Evolutionary conservation across 2,113 vertebrate genomes (phyloP).

Genomic region (Xiphophorus couchianus): DNA sequence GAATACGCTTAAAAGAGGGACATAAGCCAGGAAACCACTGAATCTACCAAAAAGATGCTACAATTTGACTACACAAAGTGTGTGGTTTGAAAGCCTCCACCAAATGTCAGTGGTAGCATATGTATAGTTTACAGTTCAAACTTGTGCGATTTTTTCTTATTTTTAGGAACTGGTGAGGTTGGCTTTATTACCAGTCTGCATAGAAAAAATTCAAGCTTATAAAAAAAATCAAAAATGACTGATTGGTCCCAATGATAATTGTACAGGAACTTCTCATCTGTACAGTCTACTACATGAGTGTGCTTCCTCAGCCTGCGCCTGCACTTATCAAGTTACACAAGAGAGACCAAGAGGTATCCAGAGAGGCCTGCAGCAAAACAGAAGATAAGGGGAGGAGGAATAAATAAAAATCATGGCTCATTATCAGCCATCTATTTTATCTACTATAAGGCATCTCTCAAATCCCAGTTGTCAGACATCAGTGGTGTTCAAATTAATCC

Average conservation of each 20-base stretch:
- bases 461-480: constrained; percentile 80
- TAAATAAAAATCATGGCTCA: constrained; percentile 56
- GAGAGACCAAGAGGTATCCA: constrained; percentile 58
- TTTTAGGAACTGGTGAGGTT: too few relatives aligned
- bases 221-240: neutral
- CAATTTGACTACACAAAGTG: too few relatives aligned
- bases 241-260: neutral
- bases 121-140: too few relatives aligned
- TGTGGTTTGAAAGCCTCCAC: too few relatives aligned
- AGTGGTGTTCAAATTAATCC: constrained; percentile 77
- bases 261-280: too few relatives aligned
- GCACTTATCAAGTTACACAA: constrained; percentile 66
- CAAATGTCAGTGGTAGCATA: too few relatives aligned
- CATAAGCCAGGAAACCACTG: too few relatives aligned
- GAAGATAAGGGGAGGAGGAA: constrained; percentile 1
- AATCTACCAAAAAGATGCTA: too few relatives aligned
- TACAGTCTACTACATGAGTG: neutral
- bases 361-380: constrained; percentile 60
- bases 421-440: constrained; percentile 80
- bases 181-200: too few relatives aligned
- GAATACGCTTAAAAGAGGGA: too few relatives aligned
- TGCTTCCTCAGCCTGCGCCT: constrained; percentile 8
- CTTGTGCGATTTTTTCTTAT: too few relatives aligned
- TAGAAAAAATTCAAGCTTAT: too few relatives aligned
- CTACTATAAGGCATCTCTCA: constrained; percentile 70